Percentiles rank a stretch among this genome's conserved stretches.
These are phyloP conservation scores for Acleris holmiana DNA, from an alignment of 2,888 invertebrate genomes.

Conservation along the genomic window DNA sequence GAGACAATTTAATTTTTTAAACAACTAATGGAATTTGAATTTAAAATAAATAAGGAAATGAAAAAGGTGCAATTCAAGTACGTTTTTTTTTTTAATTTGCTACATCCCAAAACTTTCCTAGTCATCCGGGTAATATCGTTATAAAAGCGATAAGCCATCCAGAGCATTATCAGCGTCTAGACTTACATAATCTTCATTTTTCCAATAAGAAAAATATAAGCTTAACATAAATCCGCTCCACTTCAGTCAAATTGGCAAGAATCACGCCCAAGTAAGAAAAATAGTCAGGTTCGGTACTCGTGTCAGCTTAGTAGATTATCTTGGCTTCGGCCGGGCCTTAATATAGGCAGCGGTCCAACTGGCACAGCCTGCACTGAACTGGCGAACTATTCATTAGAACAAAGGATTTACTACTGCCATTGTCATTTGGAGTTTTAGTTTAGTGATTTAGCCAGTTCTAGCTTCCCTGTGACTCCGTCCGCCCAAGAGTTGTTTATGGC, in stretches of 20 bases:
- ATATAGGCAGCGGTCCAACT: slow-evolving; percentile 47
- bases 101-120: too few relatives aligned
- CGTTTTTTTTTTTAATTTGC: too few relatives aligned
- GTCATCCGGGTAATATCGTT: too few relatives aligned
- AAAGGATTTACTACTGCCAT: slow-evolving; percentile 60
- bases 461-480: too few relatives aligned
- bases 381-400: slow-evolving; percentile 64
- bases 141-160: background rate
- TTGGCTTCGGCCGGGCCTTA: slow-evolving; percentile 56
- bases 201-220: background rate
- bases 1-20: too few relatives aligned
- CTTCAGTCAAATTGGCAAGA: slow-evolving; percentile 38
- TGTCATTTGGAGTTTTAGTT: slow-evolving; percentile 59
- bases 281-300: slow-evolving; percentile 42
- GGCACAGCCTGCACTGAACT: slow-evolving; percentile 41
- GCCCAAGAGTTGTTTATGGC: too few relatives aligned
- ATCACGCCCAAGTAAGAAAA: slow-evolving; percentile 37
- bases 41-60: too few relatives aligned
- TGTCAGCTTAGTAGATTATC: slow-evolving; percentile 67
- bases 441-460: slow-evolving; percentile 44
- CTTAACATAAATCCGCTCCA: slow-evolving; percentile 26
- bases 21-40: too few relatives aligned
- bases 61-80: too few relatives aligned
- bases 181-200: background rate
- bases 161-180: background rate